These are phyloP conservation scores for Volucella zonaria DNA, from an alignment of 2,888 invertebrate species.

Conservation along the genomic window DNA sequence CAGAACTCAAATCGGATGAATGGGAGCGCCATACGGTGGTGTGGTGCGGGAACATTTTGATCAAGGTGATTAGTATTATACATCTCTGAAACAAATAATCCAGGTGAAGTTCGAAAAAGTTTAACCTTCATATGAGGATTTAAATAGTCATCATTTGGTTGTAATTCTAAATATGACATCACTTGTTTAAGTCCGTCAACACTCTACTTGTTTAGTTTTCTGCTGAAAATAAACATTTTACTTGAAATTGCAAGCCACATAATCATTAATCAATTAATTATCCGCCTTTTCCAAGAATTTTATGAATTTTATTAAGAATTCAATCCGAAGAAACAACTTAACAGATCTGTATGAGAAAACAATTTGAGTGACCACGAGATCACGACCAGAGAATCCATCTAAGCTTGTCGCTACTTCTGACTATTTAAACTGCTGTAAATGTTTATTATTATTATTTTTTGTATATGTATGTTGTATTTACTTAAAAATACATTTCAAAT, in stretches of 20 bases:
- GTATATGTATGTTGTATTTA: neutral
- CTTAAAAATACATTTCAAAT: conserved; percentile 1
- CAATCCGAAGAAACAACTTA: conserved; percentile 37
- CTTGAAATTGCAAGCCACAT: conserved; percentile 25
- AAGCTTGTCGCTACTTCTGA: conserved; percentile 23
- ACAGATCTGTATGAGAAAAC: conserved; percentile 49
- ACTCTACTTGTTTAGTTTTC: neutral
- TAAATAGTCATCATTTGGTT: no score
- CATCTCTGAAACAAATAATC: no score
- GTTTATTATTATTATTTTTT: neutral
- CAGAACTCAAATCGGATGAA: no score
- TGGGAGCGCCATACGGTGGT: no score
- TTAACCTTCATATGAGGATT: no score
- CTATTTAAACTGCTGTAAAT: neutral
- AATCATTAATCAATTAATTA: conserved; percentile 49
- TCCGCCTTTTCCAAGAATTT: conserved; percentile 8
- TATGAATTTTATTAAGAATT: conserved; percentile 1
- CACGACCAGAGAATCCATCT: conserved; percentile 17
- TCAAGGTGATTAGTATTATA: no score
- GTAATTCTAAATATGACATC: no score
- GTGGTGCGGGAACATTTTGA: no score
- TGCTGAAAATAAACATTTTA: conserved; percentile 17
- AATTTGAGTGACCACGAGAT: conserved; percentile 34
- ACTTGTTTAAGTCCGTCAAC: neutral
- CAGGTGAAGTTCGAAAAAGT: no score